Conservation (phyloP, 1,140 invertebrate genomes). For the Drosophila pseudoananassae region DNA sequence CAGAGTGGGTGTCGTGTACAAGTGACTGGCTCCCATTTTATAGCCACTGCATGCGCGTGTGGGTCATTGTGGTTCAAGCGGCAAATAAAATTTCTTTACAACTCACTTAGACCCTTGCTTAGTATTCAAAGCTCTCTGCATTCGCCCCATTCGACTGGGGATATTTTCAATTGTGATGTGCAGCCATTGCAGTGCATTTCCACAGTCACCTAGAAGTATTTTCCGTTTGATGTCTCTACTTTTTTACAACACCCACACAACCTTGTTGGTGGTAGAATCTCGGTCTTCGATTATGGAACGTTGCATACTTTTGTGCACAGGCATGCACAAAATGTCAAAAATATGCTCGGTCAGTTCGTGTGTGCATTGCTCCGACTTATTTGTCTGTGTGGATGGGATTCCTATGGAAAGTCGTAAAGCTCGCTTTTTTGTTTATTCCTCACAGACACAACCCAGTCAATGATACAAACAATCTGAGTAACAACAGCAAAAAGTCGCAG, state of each 20-base stretch:
- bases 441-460: slow-evolving; percentile 33
- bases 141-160: slow-evolving; percentile 14
- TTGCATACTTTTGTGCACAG: slow-evolving; percentile 57
- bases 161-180: slow-evolving; percentile 11
- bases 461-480: slow-evolving; percentile 23
- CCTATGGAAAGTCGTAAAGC: background rate
- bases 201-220: slow-evolving; percentile 13
- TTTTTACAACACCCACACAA: slow-evolving; percentile 14
- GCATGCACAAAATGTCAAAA: slow-evolving; percentile 66
- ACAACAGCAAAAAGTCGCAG: slow-evolving; percentile 37
- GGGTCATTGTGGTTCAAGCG: slow-evolving; percentile 30
- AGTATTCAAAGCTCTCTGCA: slow-evolving; percentile 20
- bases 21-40: slow-evolving; percentile 21
- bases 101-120: slow-evolving; percentile 29
- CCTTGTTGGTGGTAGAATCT: slow-evolving; percentile 37
- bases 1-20: background rate
- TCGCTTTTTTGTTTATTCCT: slow-evolving; percentile 11
- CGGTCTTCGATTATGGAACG: slow-evolving; percentile 58
- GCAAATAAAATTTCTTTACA: slow-evolving; percentile 40
- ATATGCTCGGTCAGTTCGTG: slow-evolving; percentile 45
- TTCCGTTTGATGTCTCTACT: slow-evolving; percentile 10
- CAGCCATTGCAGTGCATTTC: slow-evolving; percentile 24
- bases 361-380: slow-evolving; percentile 8
- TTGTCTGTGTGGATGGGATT: background rate
- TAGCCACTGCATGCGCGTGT: slow-evolving; percentile 12